Evolutionary conservation across 2,797 vertebrate species (phyloP), one percentile per base, ranked within the genome.

Genomic region (Poeciliopsis gracilis): DNA sequence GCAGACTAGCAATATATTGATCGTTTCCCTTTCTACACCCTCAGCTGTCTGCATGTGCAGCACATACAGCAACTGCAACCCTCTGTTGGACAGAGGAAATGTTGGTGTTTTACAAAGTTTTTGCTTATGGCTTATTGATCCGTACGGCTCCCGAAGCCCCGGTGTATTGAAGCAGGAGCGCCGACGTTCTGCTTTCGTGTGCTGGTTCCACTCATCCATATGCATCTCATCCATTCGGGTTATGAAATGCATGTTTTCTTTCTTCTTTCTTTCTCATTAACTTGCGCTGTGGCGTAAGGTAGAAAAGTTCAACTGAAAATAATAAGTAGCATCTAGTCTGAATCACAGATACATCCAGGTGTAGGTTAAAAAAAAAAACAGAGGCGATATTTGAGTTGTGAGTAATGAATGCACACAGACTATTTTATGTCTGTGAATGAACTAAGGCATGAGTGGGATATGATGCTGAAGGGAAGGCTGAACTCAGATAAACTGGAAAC

Each of bases 401-500:
- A 72, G 46, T 33, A 33, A 20, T 28, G 41, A 46, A 33, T 46
- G 53, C 41, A 75, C 20, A 77, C 43, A 80, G 49, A 77, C 77
- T 84, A 41, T 13, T 59, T 67, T 67, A 69, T 76, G 61, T 77
- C 79, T 90, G 79, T 63, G 61, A 36, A 36, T 63, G 61, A 20
- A 38, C 16, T 63, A 63, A 63, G 61, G 33, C 16, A 66, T 38
- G 63, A 89, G 87, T 61, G 73, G 81, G 49, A 86, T 74, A 81
- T 81, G 82, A 85, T 78, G 89, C 90, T 90, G 47, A 82, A 86
- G 87, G 90, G 84, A 78, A 75, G 49, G 23, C 45, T 67, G 63
- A 38, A 67, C 63, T 67, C 63, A 85, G 33, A 88, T 75, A 87
- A 89, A 85, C 82, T 80, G 20, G 11, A 84, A 80, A 70, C 28